These are phyloP conservation scores for Schizothorax lantsangensis DNA, from an alignment of 2,797 vertebrate genomes.

Conservation along the genomic window DNA sequence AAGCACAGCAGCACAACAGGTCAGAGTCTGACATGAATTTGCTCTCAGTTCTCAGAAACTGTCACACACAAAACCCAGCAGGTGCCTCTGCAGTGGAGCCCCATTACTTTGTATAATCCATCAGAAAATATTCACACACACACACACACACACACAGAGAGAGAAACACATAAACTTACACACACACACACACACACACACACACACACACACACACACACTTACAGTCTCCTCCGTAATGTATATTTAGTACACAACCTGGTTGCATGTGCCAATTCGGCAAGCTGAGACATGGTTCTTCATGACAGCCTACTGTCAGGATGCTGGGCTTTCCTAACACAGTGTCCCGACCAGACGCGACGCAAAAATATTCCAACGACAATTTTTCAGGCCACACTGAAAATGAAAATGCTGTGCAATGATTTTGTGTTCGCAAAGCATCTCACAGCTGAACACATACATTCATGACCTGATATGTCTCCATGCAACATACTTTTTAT, in stretches of 20 bases:
- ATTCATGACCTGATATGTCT: background rate
- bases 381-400: background rate
- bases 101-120: conserved; percentile 45
- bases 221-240: conserved; percentile 12
- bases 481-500: too few relatives aligned
- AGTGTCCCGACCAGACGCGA: background rate
- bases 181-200: conserved; percentile 25
- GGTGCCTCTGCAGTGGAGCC: conserved; percentile 36
- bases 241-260: conserved; percentile 53
- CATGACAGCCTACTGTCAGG: conserved; percentile 43
- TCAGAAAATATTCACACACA: conserved; percentile 30
- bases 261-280: conserved; percentile 39
- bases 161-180: background rate
- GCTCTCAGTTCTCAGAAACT: conserved; percentile 53
- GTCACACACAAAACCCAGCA: conserved; percentile 50
- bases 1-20: conserved; percentile 40
- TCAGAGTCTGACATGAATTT: conserved; percentile 50
- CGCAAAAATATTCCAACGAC: background rate
- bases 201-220: background rate
- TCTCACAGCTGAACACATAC: background rate
- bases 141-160: conserved; percentile 5
- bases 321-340: conserved; percentile 46
- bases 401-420: background rate
- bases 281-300: conserved; percentile 31
- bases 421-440: background rate